A percentile compares a stretch with the other conserved stretches of the same genome.
These are phyloP conservation scores for Lamproptera curius DNA, from an alignment of 2,888 invertebrate species.

Conservation along the genomic window DNA sequence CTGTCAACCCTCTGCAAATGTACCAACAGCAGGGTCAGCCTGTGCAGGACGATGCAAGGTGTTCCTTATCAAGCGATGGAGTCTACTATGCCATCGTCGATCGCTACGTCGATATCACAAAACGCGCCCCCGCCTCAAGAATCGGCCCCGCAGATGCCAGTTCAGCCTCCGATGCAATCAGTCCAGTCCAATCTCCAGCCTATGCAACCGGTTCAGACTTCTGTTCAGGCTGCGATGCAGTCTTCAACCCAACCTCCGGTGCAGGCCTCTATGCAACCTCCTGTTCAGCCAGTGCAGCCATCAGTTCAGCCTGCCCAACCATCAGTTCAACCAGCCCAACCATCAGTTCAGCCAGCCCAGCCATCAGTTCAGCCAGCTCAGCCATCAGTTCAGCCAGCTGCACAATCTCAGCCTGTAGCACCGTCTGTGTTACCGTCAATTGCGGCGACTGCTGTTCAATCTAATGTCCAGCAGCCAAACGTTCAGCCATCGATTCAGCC, in stretches of 20 bases:
- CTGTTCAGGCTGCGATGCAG: no score
- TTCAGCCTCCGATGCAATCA: slow-evolving; percentile 28
- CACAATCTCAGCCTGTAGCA: slow-evolving; percentile 21
- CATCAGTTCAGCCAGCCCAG: neutral
- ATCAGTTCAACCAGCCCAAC: slow-evolving; percentile 20
- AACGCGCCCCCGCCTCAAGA: slow-evolving; percentile 28
- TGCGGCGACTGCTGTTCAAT: no score
- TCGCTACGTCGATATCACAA: slow-evolving; percentile 30
- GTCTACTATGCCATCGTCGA: slow-evolving; percentile 32
- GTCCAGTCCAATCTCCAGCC: slow-evolving; percentile 29
- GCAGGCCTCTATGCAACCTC: slow-evolving; percentile 23
- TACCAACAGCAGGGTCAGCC: slow-evolving; percentile 56
- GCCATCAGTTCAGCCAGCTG: slow-evolving; percentile 24
- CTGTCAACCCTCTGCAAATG: slow-evolving; percentile 67
- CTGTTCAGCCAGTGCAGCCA: slow-evolving; percentile 26
- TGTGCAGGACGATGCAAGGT: slow-evolving; percentile 42
- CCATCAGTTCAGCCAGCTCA: slow-evolving; percentile 22
- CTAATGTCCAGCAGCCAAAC: slow-evolving; percentile 9
- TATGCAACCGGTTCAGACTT: slow-evolving; percentile 20
- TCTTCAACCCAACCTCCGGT: slow-evolving; percentile 28
- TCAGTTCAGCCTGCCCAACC: slow-evolving; percentile 31
- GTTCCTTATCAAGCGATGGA: slow-evolving; percentile 38
- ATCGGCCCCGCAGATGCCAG: slow-evolving; percentile 17
- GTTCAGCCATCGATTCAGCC: neutral
- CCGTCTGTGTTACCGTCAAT: slow-evolving; percentile 4